Evolutionary conservation across 23 tunicate species (phyloP).

Genomic region (Pegea sp.): DNA sequence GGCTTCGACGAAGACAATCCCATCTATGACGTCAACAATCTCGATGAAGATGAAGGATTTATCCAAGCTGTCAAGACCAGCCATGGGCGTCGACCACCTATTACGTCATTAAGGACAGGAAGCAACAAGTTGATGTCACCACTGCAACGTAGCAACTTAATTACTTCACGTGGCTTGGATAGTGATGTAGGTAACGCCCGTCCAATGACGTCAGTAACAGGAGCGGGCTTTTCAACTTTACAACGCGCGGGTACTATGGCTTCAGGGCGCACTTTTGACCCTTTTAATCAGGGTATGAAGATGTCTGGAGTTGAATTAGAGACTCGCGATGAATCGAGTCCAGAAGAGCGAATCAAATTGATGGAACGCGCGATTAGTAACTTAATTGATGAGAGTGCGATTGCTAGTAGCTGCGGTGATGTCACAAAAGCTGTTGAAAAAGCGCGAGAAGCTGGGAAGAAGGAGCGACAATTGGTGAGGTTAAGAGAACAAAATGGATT

Average conservation of each 20-base stretch:
- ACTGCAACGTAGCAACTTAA: slow-evolving; percentile 16
- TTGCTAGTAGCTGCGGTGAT: slow-evolving; percentile 47
- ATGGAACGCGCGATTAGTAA: slow-evolving; percentile 43
- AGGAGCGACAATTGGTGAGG: slow-evolving; percentile 67
- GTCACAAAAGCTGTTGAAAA: slow-evolving; percentile 45
- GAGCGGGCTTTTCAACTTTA: slow-evolving; percentile 65
- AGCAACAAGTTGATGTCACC: slow-evolving; percentile 4
- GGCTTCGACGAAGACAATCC: slow-evolving; percentile 80
- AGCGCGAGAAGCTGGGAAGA: slow-evolving; percentile 87
- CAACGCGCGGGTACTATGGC: slow-evolving; percentile 21
- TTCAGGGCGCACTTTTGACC: slow-evolving; percentile 39
- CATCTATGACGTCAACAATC: slow-evolving; percentile 55
- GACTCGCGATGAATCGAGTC: slow-evolving; percentile 18
- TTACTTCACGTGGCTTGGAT: slow-evolving; percentile 32
- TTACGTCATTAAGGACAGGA: slow-evolving; percentile 24
- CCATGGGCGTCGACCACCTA: slow-evolving; percentile 81
- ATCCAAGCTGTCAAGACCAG: slow-evolving; percentile 82
- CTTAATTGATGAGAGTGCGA: slow-evolving; percentile 59
- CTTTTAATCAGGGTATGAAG: slow-evolving; percentile 29
- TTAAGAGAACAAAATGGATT: slow-evolving; percentile 80
- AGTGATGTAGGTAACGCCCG: slow-evolving; percentile 23
- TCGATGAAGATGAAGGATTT: slow-evolving; percentile 75
- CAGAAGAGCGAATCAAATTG: slow-evolving; percentile 69
- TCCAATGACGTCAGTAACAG: slow-evolving; percentile 87
- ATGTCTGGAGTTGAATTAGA: slow-evolving; percentile 32